These are phyloP conservation scores for Heliconius cydno DNA, from an alignment of 2,888 invertebrate genomes.

Conservation along the genomic window DNA sequence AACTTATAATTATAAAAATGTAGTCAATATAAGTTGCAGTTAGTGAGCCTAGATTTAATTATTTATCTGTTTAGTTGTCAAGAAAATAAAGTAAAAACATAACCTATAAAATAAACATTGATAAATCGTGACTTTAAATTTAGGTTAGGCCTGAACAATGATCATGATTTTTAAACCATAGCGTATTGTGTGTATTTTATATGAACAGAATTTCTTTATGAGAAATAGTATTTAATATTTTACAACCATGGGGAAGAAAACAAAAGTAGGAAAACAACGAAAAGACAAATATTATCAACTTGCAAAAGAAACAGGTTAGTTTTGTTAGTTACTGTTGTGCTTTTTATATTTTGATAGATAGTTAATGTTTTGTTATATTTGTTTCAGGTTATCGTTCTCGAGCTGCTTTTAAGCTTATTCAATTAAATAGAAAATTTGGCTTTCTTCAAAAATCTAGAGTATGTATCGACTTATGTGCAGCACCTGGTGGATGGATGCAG, in stretches of 20 bases:
- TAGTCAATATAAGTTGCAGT: no score
- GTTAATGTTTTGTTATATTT: background rate
- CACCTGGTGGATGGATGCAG: constrained; percentile 99
- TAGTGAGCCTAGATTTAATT: background rate
- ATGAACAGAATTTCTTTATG: background rate
- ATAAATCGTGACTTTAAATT: background rate
- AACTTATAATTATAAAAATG: background rate
- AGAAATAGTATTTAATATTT: background rate
- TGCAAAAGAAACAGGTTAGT: constrained; percentile 98
- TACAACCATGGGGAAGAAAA: constrained; percentile 93
- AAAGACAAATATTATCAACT: constrained; percentile 99
- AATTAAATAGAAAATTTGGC: constrained; percentile 97
- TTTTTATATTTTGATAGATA: background rate
- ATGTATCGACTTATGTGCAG: constrained; percentile 98
- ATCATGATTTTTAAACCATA: background rate
- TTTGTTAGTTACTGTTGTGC: background rate
- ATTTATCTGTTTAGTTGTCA: background rate
- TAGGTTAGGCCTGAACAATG: background rate
- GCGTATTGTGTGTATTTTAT: no score
- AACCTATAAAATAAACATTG: constrained; percentile 30
- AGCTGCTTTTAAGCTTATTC: constrained; percentile 99
- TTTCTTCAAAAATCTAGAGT: constrained; percentile 98
- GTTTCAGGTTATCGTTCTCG: constrained; percentile 95
- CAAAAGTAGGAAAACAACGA: constrained; percentile 98
- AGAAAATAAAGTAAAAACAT: constrained; percentile 16